Base-by-base conservation (phyloP, 2,888 invertebrate species). In the Ormyrus pomaceus region DNA sequence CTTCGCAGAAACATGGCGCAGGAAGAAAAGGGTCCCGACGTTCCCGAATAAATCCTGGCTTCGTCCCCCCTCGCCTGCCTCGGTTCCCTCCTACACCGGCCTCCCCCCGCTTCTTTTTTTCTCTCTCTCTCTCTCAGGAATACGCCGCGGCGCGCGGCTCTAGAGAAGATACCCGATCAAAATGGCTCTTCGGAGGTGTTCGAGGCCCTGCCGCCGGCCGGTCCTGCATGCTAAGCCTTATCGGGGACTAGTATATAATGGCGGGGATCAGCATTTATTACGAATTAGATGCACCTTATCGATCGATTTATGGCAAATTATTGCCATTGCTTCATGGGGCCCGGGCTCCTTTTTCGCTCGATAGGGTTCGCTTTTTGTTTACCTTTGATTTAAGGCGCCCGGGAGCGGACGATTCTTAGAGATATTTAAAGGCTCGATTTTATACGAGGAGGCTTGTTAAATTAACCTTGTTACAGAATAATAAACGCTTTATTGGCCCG, bases 21-120 rank as follows among this genome's bases (percentile, higher is more conserved):
- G 8, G 69, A 51, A 65, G 73, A 82, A 80, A 19, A 82, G 75
- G 82, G 78, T 77, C 64, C 65, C 78, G 56, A 73, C 77, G 75
- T 77, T 71, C 75, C 77, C 70, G 77, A 82, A 82, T 82, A 82
- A 82, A 82, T 82, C 82, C 79, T 77, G 59, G 9, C 66, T 8
- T 51, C 56, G 48, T n/a, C 53, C 55, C 71, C 58, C 19, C 65
- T 78, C 64, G 59, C 45, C 83, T 74, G 19, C 19, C 19, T 61
- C 50, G 56, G 73, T 72, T 64, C 77, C 79, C 76, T 76, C 81
- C 78, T 79, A 70, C 74, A 74, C 78, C 13, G 53, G 11, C 55
- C 64, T 53, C 61, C 74, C 74, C 53, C 65, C 62, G 68, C 58
- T 70, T 70, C 70, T 71, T 75, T 45, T 45, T 62, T n/a, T 46